Evolutionary conservation across 2,888 invertebrate genomes (phyloP).

Genomic region (Aplocera efformata): DNA sequence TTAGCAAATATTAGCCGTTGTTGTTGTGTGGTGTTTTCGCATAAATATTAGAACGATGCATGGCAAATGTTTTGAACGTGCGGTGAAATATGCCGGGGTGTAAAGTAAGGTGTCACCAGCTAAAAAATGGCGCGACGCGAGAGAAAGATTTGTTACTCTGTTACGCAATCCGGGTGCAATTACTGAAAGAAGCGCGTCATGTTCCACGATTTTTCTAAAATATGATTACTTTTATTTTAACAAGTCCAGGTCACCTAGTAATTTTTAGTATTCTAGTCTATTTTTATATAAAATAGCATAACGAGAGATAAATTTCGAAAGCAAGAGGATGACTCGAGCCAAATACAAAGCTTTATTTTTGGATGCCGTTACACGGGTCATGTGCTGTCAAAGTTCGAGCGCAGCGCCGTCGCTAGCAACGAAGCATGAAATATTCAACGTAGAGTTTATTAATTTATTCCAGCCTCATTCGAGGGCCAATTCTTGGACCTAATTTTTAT

Average conservation of each 20-base stretch:
- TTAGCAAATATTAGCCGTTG: no score
- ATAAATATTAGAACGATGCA: no score
- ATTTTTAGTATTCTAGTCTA: no score
- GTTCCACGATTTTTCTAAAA: no score
- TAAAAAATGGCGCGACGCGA: slow-evolving; percentile 51
- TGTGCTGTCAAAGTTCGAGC: slow-evolving; percentile 75
- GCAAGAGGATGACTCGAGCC: slow-evolving; percentile 58
- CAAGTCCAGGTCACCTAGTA: no score
- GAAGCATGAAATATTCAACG: no score
- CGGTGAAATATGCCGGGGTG: slow-evolving; percentile 45
- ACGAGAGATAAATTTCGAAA: slow-evolving; percentile 12
- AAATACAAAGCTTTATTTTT: slow-evolving; percentile 77
- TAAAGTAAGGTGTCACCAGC: slow-evolving; percentile 60
- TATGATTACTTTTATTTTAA: no score
- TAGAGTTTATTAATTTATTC: slow-evolving; percentile 20
- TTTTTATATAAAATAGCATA: no score
- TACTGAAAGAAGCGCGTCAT: slow-evolving; percentile 29
- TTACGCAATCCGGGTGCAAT: slow-evolving; percentile 48
- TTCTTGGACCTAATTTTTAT: no score
- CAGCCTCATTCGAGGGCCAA: no score
- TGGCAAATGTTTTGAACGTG: slow-evolving; percentile 29
- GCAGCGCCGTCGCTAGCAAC: slow-evolving; percentile 30
- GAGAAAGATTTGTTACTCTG: slow-evolving; percentile 59
- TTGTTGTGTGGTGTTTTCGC: no score
- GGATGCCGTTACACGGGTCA: slow-evolving; percentile 78